A percentile compares a stretch with the other conserved stretches of the same genome.
phyloP scores from a whole-genome alignment of 2,113 vertebrate species.

The Cephalopterus ornatus region DNA sequence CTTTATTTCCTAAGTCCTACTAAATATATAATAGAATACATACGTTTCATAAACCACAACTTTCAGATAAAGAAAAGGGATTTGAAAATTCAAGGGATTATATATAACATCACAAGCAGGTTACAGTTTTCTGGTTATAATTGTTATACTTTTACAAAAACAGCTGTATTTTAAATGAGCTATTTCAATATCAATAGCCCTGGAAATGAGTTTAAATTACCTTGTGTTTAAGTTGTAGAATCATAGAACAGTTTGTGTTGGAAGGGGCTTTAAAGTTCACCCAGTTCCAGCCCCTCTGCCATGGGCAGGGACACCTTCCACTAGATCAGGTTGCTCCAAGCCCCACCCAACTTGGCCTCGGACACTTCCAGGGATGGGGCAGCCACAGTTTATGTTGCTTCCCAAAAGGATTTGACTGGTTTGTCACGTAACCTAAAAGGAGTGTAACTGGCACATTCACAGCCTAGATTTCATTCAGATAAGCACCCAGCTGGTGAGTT shows the following conservation, averaged over 20 bases:
- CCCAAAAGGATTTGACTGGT: neutral
- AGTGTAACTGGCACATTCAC: neutral
- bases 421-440: rapidly evolving
- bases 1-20: neutral
- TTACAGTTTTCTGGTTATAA: neutral
- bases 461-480: neutral
- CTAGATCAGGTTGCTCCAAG: neutral
- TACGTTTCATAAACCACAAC: neutral
- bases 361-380: neutral
- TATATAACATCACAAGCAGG: neutral
- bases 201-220: neutral
- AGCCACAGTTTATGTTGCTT: neutral
- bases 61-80: neutral
- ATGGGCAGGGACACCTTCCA: neutral
- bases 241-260: neutral
- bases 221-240: neutral
- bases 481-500: neutral
- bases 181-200: neutral
- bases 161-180: neutral
- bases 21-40: neutral
- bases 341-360: neutral
- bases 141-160: neutral
- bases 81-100: neutral
- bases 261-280: neutral
- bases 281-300: neutral